phyloP scores from a whole-genome alignment of 2,888 invertebrate genomes.

The Sthenelais limicola region DNA sequence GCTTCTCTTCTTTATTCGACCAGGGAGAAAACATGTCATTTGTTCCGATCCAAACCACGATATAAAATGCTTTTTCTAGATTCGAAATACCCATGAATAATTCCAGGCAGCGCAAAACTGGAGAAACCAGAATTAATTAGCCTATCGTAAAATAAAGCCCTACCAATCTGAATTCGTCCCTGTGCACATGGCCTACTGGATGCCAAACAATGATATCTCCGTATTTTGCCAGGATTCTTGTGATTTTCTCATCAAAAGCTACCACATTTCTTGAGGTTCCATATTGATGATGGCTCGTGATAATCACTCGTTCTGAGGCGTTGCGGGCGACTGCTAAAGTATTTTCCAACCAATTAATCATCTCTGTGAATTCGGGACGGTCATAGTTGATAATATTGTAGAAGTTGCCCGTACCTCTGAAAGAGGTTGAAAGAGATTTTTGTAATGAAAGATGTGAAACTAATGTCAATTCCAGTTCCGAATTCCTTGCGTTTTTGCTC shows the following conservation, averaged over 20 bases:
- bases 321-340: constrained; percentile 6
- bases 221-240: constrained; percentile 4
- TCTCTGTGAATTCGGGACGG: constrained; percentile 17
- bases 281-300: constrained; percentile 1
- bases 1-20: too few species aligned
- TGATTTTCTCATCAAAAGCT: constrained; percentile 11
- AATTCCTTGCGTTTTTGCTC: too few species aligned
- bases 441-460: too few species aligned
- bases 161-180: constrained; percentile 25
- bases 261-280: constrained; percentile 3
- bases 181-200: constrained; percentile 14
- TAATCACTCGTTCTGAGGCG: constrained; percentile 2
- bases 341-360: constrained; percentile 6
- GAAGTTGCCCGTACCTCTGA: constrained; percentile 9
- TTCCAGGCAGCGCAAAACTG: too few species aligned
- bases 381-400: constrained; percentile 10
- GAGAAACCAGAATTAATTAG: too few species aligned
- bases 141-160: neutral
- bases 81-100: too few species aligned
- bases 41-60: too few species aligned
- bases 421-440: too few species aligned
- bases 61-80: too few species aligned
- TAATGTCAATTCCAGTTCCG: too few species aligned
- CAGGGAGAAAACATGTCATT: too few species aligned
- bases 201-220: constrained; percentile 26